Evolutionary conservation across 2,888 invertebrate genomes (phyloP), one percentile per base, ranked within the genome.

Genomic region (Emesis castigata): DNA sequence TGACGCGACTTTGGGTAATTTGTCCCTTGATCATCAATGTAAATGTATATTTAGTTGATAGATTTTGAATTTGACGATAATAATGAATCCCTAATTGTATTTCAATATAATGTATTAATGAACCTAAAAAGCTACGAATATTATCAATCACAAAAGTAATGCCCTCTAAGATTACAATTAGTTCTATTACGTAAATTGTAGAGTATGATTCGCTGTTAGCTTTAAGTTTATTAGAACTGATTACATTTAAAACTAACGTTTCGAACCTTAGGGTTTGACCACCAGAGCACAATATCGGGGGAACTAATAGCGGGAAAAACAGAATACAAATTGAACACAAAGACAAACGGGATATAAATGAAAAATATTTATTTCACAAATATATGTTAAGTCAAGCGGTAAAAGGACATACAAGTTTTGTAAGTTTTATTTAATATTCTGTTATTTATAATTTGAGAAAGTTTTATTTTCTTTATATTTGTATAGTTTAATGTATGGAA

Each of bases 381-480:
- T 26, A 53, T 68, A 11, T 62, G 31, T 61, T 44, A 71, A 62
- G 62, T 71, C 44, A 48, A 48, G 64, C 62, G 62, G 26, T 62
- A 29, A 62, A 44, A 44, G 29, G 71, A 62, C 26, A 20, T 39
- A 48, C 62, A 71, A 58, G 20, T 58, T 58, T 58, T 39, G 29
- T 69, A 56, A 18, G 61, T 48, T 29, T 62, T 29, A 31, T 56
- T 22, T 70, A 58, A 20, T 70, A 26, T 62, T 26, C 29, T 64
- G 34, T 11, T 39, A 14, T 80, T 77, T 69, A 77, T 78, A 64
- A 53, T 70, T 73, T 79, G 39, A 71, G 29, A 64, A n/a, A 18
- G n/a, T 26, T 82, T 80, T 72, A 75, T 66, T 48, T 77, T 80
- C 75, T 75, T 84, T 81, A 83, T 79, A 77, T 86, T 82, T 82